Evolutionary conservation across 2,888 invertebrate species (phyloP), one percentile per base, ranked within the genome.

Genomic region (Zhuqinia jingwanae): DNA sequence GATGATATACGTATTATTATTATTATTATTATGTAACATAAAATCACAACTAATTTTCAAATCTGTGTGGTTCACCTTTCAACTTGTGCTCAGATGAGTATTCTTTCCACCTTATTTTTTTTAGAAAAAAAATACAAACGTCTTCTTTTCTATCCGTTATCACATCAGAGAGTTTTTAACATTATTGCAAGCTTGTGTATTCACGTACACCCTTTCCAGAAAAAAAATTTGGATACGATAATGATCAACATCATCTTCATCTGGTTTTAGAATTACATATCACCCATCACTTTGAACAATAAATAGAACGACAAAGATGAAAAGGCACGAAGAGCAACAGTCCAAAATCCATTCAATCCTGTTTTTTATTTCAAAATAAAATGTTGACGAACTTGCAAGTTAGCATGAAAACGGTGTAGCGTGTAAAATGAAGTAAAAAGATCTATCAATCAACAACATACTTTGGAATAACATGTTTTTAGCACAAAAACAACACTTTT

Each of bases 361-460:
- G 25, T 53, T n/a, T n/a, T n/a, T n/a, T n/a, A 53, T 81, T 53
- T 36, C 20, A 47, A 50, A 60, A 27, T 68, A 75, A 85, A 79
- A 75, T 80, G 80, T 45, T 63, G 79, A 80, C 60, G 42, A 77
- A 68, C 75, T 36, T 36, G 36, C 3, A 36, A 8, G 36, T 36
- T 6, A 3, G 8, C 8, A 36, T 36, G 5, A 36, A 6, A 36
- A 8, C 36, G 8, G 5, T 6, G 36, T 8, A 36, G 36, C 36
- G 5, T 8, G 36, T 8, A 36, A 6, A 36, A 36, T 42, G 42
- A 8, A 20, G 53, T 56, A 76, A 27, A 25, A 76, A 53, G 65
- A 50, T 76, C 81, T 58, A 86, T 86, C 86, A 86, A 81, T 86
- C 86, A 86, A 80, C 76, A 27, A 17, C 27, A 75, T 65, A 65